These are phyloP conservation scores for Paralinhomoeus sp. DNA, from an alignment of 2,888 invertebrate genomes.

Conservation along the genomic window DNA sequence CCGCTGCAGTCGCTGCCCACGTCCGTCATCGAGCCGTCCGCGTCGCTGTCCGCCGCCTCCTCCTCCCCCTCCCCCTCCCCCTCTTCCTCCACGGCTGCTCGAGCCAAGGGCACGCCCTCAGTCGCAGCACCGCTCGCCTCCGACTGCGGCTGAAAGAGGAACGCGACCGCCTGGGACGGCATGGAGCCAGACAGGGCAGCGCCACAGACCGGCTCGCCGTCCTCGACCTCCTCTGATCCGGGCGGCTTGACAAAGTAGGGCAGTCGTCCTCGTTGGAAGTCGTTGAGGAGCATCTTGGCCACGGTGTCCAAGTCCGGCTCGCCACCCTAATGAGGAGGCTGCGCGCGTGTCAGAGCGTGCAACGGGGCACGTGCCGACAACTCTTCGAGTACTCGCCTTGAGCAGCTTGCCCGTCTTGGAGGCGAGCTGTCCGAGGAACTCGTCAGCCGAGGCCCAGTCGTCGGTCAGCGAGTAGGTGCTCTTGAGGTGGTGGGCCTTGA, in stretches of 20 bases:
- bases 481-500: conserved; percentile 60
- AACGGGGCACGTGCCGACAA: background rate
- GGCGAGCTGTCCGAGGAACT: conserved; percentile 77
- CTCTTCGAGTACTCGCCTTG: conserved; percentile 33
- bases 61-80: conserved; percentile 5
- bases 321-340: conserved; percentile 40
- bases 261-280: conserved; percentile 90
- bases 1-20: conserved; percentile 11
- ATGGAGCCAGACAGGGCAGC: background rate
- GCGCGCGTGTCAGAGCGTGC: background rate
- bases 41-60: conserved; percentile 7
- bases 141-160: background rate
- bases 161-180: too few species aligned
- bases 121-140: background rate
- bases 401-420: conserved; percentile 61
- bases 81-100: conserved; percentile 5
- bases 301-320: conserved; percentile 72
- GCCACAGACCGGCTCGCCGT: conserved; percentile 6
- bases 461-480: conserved; percentile 56
- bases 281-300: conserved; percentile 83
- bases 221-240: conserved; percentile 7
- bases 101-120: background rate
- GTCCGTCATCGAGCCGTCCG: conserved; percentile 16
- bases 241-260: conserved; percentile 49
- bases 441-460: conserved; percentile 52